Conservation (phyloP, 2,888 invertebrate genomes). For the Salticus scenicus region DNA sequence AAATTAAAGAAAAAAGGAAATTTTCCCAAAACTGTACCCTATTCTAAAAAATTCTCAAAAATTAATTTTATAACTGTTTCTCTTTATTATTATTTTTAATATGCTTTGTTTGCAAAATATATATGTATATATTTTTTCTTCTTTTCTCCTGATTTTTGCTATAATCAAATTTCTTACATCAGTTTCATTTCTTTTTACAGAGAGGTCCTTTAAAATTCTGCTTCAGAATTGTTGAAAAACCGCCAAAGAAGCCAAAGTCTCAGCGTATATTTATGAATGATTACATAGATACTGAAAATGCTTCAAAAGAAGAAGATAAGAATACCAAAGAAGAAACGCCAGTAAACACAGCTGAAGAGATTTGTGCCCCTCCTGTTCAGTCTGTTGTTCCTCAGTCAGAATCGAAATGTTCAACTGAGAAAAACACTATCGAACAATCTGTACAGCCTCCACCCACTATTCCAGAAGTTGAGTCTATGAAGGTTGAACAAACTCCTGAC, state of each 20-base stretch:
- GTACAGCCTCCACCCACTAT: not conserved
- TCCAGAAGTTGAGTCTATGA: not conserved
- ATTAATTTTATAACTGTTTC: too few species aligned
- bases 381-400: not conserved
- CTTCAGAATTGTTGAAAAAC: slow-evolving; percentile 71
- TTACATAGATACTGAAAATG: not conserved
- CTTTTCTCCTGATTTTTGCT: too few species aligned
- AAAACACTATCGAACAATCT: not conserved
- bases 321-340: slow-evolving; percentile 24
- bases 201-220: slow-evolving; percentile 74
- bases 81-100: too few species aligned
- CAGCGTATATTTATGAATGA: not conserved
- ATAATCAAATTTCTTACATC: too few species aligned
- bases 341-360: not conserved
- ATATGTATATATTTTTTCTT: too few species aligned
- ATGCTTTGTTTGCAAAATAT: too few species aligned
- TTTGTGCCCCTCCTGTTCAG: not conserved
- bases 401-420: not conserved
- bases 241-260: slow-evolving; percentile 28
- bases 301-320: not conserved
- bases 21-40: too few species aligned
- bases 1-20: too few species aligned
- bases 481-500: not conserved
- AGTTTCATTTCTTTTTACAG: slow-evolving; percentile 72
- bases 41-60: too few species aligned